Percentiles rank a stretch among this genome's conserved stretches.
These are phyloP conservation scores for Sebastes kiyomatsui DNA, from an alignment of 2,797 vertebrate species.

Conservation along the genomic window DNA sequence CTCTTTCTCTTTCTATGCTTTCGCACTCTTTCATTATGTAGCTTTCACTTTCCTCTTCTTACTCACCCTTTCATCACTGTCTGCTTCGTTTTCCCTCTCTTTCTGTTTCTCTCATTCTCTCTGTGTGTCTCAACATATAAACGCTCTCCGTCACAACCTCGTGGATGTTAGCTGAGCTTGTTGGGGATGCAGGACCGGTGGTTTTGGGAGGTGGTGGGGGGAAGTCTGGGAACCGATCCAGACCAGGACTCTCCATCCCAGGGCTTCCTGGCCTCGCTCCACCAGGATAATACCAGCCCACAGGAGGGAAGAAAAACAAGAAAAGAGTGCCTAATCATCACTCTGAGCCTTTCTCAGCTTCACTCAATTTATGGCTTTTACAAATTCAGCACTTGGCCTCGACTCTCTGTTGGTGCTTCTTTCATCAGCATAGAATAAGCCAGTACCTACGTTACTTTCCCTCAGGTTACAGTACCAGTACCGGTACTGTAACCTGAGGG, in stretches of 20 bases:
- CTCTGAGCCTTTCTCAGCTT: background rate
- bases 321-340: slow-evolving; percentile 30
- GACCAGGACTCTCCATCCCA: background rate
- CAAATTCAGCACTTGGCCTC: slow-evolving; percentile 20
- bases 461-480: no score
- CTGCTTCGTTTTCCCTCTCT: background rate
- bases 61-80: background rate
- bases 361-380: slow-evolving; percentile 15
- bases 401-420: background rate
- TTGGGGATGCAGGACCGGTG: background rate
- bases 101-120: background rate
- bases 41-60: background rate
- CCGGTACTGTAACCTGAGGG: background rate
- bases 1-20: background rate
- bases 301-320: slow-evolving; percentile 30
- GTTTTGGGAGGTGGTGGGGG: background rate
- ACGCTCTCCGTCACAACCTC: background rate
- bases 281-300: slow-evolving; percentile 8
- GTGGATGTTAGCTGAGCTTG: background rate
- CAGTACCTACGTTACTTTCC: background rate
- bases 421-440: background rate
- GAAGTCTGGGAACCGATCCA: slow-evolving; percentile 17
- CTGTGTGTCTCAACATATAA: no score
- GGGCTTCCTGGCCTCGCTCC: slow-evolving; percentile 27
- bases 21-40: background rate